phyloP scores from a whole-genome alignment of 2,113 vertebrate genomes.

The Eira barbara region DNA sequence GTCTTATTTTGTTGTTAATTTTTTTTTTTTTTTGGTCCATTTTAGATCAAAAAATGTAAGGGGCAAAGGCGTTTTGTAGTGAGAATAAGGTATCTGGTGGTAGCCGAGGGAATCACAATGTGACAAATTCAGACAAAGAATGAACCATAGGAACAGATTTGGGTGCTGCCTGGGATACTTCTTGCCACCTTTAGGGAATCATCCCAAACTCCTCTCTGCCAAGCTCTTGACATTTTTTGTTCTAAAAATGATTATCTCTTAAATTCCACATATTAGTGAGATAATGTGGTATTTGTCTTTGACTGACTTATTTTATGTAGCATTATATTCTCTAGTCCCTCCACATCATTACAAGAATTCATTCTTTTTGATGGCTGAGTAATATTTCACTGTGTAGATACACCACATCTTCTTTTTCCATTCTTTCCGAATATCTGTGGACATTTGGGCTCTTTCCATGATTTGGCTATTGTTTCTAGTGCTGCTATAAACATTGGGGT shows the following conservation, averaged over 20 bases:
- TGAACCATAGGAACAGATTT: rapidly evolving
- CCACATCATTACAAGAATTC: neutral
- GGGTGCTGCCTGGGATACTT: rapidly evolving
- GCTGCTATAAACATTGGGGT: neutral
- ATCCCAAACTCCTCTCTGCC: neutral
- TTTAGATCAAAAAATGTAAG: neutral
- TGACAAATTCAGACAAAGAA: neutral
- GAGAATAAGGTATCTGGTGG: neutral
- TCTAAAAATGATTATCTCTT: neutral
- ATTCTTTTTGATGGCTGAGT: neutral
- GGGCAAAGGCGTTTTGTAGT: neutral
- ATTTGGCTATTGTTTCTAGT: neutral
- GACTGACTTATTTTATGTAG: neutral
- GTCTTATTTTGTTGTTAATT: neutral
- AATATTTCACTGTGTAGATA: neutral
- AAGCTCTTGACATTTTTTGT: neutral
- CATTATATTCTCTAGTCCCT: neutral
- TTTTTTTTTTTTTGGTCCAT: neutral
- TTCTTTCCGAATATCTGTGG: neutral
- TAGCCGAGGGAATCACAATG: rapidly evolving
- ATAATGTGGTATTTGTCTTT: neutral
- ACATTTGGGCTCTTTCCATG: neutral
- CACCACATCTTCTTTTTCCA: neutral
- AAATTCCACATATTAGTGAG: neutral
- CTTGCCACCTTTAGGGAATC: no score